These are phyloP conservation scores for Cossypha caffra DNA, from an alignment of 2,797 vertebrate species.

Conservation along the genomic window DNA sequence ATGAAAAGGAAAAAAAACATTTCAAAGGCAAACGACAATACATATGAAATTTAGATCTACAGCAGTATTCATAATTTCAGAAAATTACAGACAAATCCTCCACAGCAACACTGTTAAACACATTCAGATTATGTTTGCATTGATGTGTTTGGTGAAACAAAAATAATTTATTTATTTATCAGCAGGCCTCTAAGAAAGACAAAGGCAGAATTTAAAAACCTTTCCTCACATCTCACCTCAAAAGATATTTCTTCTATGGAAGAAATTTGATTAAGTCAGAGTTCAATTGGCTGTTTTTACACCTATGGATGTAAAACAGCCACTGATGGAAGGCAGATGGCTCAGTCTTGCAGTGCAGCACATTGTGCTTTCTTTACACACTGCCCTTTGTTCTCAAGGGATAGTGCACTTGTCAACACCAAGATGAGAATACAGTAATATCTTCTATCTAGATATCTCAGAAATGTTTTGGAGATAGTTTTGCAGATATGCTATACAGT, in stretches of 20 bases:
- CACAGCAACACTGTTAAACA: background rate
- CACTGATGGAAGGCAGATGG: background rate
- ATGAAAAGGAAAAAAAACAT: background rate
- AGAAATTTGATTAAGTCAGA: background rate
- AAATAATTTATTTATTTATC: background rate
- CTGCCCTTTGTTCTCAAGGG: background rate
- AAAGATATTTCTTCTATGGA: background rate
- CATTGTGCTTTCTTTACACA: background rate
- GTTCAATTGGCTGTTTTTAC: background rate
- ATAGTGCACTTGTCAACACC: background rate
- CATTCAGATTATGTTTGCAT: background rate
- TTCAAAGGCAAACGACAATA: background rate
- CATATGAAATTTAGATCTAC: background rate
- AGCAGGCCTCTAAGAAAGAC: background rate
- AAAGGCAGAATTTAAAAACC: background rate
- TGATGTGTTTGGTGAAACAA: background rate
- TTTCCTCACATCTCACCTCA: background rate
- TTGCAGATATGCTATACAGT: background rate
- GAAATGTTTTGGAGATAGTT: background rate
- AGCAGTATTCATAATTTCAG: background rate
- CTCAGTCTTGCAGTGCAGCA: background rate
- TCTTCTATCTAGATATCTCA: background rate
- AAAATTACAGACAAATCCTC: background rate
- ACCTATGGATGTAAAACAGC: background rate
- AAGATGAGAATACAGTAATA: background rate